A percentile compares a stretch with the other conserved stretches of the same genome.
Evolutionary conservation across 1,140 invertebrate genomes (phyloP).

Genomic region (Halictus rubicundus): DNA sequence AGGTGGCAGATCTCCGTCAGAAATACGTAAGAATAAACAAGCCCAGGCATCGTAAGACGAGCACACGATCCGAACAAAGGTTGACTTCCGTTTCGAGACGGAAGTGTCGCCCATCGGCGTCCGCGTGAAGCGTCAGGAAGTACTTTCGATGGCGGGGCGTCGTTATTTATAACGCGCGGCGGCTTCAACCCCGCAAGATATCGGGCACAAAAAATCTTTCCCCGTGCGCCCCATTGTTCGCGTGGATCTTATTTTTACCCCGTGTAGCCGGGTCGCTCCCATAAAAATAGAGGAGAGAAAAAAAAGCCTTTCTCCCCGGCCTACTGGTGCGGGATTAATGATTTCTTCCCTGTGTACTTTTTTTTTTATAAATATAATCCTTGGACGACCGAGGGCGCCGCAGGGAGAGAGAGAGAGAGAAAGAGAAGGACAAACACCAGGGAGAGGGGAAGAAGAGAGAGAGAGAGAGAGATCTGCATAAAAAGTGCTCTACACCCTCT

Average conservation of each 20-base stretch:
- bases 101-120: neutral
- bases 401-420: too few species aligned
- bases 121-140: neutral
- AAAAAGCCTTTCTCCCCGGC: slow-evolving; percentile 40
- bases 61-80: neutral
- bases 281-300: slow-evolving; percentile 48
- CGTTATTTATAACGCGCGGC: slow-evolving; percentile 6
- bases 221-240: neutral
- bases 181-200: slow-evolving; percentile 11
- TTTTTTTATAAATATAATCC: slow-evolving; percentile 45
- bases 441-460: neutral
- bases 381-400: neutral
- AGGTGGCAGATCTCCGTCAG: too few species aligned
- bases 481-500: slow-evolving; percentile 41
- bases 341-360: slow-evolving; percentile 20
- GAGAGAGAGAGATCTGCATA: slow-evolving; percentile 1
- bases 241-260: slow-evolving; percentile 56
- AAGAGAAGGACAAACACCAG: too few species aligned
- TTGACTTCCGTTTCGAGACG: neutral
- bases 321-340: slow-evolving; percentile 57
- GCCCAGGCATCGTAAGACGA: neutral
- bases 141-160: neutral
- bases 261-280: slow-evolving; percentile 22
- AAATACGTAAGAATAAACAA: neutral
- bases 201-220: slow-evolving; percentile 13